Evolutionary conservation across 2,888 invertebrate genomes (phyloP).

Genomic region (Antitype chi): DNA sequence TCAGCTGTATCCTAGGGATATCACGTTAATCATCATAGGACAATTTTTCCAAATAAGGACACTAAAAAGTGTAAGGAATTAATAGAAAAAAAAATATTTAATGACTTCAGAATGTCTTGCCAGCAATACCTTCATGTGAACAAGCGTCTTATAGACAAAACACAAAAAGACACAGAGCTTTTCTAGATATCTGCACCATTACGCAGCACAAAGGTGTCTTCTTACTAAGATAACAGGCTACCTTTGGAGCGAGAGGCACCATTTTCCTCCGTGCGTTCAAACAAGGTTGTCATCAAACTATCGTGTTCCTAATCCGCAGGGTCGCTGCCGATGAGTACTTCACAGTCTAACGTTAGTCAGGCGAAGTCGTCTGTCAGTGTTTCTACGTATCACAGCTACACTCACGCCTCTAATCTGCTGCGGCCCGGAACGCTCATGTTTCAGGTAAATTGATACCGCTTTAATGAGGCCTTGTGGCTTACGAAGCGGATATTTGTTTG

Average conservation of each 20-base stretch:
- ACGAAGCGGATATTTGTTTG: constrained; percentile 31
- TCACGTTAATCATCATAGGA: background rate
- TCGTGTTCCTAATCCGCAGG: constrained; percentile 65
- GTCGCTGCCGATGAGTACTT: constrained; percentile 68
- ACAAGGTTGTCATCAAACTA: constrained; percentile 66
- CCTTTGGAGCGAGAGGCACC: constrained; percentile 10
- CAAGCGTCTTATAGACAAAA: background rate
- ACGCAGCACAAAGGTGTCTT: constrained; percentile 33
- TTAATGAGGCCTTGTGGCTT: constrained; percentile 37
- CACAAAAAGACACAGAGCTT: background rate
- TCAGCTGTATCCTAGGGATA: background rate
- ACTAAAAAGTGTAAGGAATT: background rate
- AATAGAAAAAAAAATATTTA: background rate
- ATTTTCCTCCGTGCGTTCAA: constrained; percentile 28
- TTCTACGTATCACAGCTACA: constrained; percentile 78
- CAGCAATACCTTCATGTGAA: background rate
- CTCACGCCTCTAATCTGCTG: constrained; percentile 76
- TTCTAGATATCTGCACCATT: constrained; percentile 21
- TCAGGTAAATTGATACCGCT: constrained; percentile 75
- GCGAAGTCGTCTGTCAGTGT: constrained; percentile 80
- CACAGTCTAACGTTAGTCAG: constrained; percentile 82
- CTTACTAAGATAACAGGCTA: constrained; percentile 35
- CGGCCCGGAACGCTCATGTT: constrained; percentile 81
- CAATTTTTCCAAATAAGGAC: background rate
- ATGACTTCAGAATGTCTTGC: background rate